phyloP scores from a whole-genome alignment of 2,888 invertebrate genomes.

The Netelia fuscicornis region DNA sequence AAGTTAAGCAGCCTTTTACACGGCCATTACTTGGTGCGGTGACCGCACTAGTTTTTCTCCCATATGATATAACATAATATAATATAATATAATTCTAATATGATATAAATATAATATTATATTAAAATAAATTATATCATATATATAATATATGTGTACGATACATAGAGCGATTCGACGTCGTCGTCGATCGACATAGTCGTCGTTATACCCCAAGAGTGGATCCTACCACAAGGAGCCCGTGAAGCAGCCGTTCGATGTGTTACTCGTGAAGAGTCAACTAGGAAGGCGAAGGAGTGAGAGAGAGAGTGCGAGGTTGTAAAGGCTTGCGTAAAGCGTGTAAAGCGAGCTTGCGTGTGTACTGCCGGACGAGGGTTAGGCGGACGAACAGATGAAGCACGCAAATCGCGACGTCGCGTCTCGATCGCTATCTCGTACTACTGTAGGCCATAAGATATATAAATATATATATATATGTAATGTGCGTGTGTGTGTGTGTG shows the following conservation, averaged over 20 bases:
- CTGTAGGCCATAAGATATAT: not conserved
- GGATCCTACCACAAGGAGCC: conserved; percentile 6
- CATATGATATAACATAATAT: too few relatives aligned
- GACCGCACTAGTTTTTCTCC: too few relatives aligned
- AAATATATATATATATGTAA: too few relatives aligned
- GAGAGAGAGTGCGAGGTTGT: conserved; percentile 2
- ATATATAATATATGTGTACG: too few relatives aligned
- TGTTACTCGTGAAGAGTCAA: not conserved
- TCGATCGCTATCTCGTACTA: conserved; percentile 2
- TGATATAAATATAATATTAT: too few relatives aligned
- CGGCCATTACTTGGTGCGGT: too few relatives aligned
- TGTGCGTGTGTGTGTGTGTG: not conserved
- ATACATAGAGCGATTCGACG: not conserved
- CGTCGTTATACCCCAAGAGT: conserved; percentile 5
- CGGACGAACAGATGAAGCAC: conserved; percentile 32
- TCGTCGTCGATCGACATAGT: conserved; percentile 6
- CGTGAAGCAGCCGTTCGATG: not conserved
- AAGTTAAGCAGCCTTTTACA: too few relatives aligned
- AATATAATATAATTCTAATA: too few relatives aligned
- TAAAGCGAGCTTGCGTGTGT: conserved; percentile 24
- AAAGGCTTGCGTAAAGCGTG: conserved; percentile 22
- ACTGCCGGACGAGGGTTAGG: not conserved
- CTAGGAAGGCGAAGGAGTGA: not conserved
- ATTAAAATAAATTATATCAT: too few relatives aligned
- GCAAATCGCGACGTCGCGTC: conserved; percentile 27